Base-by-base conservation (phyloP, 2,888 invertebrate genomes). In the Trachelus tabidus region DNA sequence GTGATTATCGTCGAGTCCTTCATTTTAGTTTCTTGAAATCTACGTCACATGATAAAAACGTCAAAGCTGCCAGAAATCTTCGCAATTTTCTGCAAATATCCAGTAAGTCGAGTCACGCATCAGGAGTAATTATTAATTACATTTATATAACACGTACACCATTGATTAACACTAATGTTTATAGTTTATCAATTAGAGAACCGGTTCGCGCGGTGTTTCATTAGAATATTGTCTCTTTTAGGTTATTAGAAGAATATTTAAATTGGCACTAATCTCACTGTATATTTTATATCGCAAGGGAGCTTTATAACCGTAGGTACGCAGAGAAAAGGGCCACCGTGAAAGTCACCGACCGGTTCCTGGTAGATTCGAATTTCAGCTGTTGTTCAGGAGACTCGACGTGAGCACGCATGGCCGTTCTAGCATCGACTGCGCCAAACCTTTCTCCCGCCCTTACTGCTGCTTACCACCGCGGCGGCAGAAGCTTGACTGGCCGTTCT, bases 1-100 rank as follows among this genome's bases (percentile, higher is more conserved):
- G 87, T 90, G 80, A 85, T 84, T 71, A 89, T 86, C 71, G 85
- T 89, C 35, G 88, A 86, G 81, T 89, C 87, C 79, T 83, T 87
- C 89, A 90, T 89, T 12, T 35, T 30, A n/a, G 74, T 34, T 69
- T n/a, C 31, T 33, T 33, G 33, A 15, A 71, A 30, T 73, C 23
- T 23, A 56, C 9, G 71, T 76, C 23, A 76, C 30, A 37, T 23
- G 30, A 40, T 77, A 35, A n/a, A 9, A 74, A 37, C n/a, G 23
- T 73, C 35, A 11, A 73, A 71, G 9, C 56, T 11, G 56, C 23
- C 56, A 56, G 23, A 56, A 56, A 15, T 56, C 56, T 23, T 56
- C 23, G 23, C 56, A 56, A 56, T 56, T 56, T 56, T 15, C 23
- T 56, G 56, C 56, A 56, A 23, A 15, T 56, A 56, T 56, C 56